A percentile compares a stretch with the other conserved stretches of the same genome.
phyloP scores from a whole-genome alignment of 2,797 vertebrate genomes.

The Propithecus deckenii region DNA sequence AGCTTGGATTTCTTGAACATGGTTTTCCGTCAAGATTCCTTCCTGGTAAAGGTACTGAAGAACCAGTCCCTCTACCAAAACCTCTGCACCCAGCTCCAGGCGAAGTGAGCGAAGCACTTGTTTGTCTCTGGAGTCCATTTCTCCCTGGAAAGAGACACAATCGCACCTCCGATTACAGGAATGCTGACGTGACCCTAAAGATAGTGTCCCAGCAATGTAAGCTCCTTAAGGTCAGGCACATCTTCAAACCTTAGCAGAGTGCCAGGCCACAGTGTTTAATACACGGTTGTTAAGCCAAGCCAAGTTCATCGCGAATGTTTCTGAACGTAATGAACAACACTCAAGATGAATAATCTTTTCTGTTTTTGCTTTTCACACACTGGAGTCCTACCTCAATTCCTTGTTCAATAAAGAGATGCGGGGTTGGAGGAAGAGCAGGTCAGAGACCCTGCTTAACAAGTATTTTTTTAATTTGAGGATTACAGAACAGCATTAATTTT shows the following conservation, averaged over 20 bases:
- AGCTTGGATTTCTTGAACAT: conserved; percentile 90
- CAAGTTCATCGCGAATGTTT: background rate
- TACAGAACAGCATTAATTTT: background rate
- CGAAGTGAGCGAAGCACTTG: conserved; percentile 88
- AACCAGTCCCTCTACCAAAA: conserved; percentile 90
- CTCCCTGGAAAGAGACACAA: conserved; percentile 64
- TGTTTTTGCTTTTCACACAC: background rate
- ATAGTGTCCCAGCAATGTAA: background rate
- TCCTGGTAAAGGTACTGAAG: conserved; percentile 95
- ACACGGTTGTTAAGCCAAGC: background rate
- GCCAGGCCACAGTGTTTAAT: background rate
- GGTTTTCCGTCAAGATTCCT: conserved; percentile 87
- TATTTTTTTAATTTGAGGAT: background rate
- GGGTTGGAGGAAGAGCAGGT: too few species aligned
- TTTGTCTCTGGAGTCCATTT: conserved; percentile 92
- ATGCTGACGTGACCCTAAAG: background rate
- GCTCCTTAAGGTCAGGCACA: background rate
- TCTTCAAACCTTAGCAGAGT: background rate
- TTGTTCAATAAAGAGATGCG: background rate
- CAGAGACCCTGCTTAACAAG: background rate
- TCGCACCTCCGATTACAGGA: background rate
- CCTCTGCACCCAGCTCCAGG: conserved; percentile 88
- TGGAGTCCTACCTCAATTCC: background rate
- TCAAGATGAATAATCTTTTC: background rate
- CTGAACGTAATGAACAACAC: background rate